Base-by-base conservation (phyloP, 2,888 invertebrate genomes). In the Phengaris arion region DNA sequence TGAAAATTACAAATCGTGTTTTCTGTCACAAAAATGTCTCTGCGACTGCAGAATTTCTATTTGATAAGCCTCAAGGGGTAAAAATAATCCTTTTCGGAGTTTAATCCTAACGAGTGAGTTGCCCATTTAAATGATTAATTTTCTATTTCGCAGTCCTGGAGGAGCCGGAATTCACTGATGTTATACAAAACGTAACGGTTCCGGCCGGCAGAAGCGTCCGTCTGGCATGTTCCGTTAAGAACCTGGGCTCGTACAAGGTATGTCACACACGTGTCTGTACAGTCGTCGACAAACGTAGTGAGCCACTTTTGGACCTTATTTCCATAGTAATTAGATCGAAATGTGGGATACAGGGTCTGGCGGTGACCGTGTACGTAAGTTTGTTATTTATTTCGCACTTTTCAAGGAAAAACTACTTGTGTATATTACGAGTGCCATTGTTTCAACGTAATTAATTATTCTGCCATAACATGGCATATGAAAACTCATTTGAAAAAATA, bases 211-310 rank as follows among this genome's bases (percentile, higher is more conserved):
- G 98, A 81, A 97, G 96, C 89, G 97, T 98, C 83, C 97, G 97
- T 85, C 95, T 98, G 83, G 97, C 97, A 76, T 98, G 98, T 91
- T 97, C 97, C 57, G 98, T 98, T 82, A 98, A 97, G 90, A 97
- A 98, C 91, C 95, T 98, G 78, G 98, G 98, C 82, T 96, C 96
- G 68, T 98, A 97, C 88, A 98, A 98, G 96, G 98, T 98, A 94
- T 93, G 51, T 48, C 48, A 22, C 59, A 59, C 15, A 59, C 15
- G 8, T 35, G 6, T 10, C 64, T 64, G 1, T 35, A 64, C 6
- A 35, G 35, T 64, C 22, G 10, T 1, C 22, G 52, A 64, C 35
- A 12, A 35, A 10, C 64, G 2, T 6, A 6, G 35, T 48, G 8
- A 48, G 8, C 48, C 6, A 48, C 6, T 6, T 48, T 6, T 48